Conservation (phyloP, 2,113 vertebrate species). For the Tenebrosternarchus preto region DNA sequence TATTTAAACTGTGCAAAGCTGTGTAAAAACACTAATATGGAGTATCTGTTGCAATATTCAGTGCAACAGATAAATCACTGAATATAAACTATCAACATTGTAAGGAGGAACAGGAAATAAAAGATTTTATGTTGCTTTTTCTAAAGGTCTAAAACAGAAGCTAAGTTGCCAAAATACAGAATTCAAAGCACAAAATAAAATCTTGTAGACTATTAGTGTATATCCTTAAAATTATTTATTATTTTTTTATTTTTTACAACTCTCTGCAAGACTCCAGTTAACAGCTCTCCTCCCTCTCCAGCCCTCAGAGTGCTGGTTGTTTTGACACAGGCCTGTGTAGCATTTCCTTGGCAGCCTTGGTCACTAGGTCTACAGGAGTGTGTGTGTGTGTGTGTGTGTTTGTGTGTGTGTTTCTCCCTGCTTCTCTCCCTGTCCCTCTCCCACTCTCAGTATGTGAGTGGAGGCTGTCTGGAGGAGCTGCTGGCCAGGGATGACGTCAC, state of each 20-base stretch:
- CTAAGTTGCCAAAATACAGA: too few species aligned
- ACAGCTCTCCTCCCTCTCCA: too few species aligned
- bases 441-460: constrained; percentile 72
- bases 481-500: constrained; percentile 68
- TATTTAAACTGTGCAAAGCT: neutral
- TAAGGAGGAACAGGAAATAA: too few species aligned
- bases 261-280: too few species aligned
- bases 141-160: too few species aligned
- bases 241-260: too few species aligned
- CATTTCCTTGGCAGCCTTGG: neutral
- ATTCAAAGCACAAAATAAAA: too few species aligned
- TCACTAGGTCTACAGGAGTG: neutral
- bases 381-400: neutral
- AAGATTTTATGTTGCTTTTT: too few species aligned
- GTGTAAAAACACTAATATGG: neutral
- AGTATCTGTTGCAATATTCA: neutral
- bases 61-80: neutral
- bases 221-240: too few species aligned
- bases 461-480: constrained; percentile 76
- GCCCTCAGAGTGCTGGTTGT: neutral
- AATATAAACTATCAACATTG: too few species aligned
- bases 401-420: constrained; percentile 8
- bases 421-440: constrained; percentile 24
- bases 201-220: too few species aligned
- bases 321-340: neutral